Conservation (phyloP, 1,140 invertebrate genomes). For the Sycobia sp. region DNA sequence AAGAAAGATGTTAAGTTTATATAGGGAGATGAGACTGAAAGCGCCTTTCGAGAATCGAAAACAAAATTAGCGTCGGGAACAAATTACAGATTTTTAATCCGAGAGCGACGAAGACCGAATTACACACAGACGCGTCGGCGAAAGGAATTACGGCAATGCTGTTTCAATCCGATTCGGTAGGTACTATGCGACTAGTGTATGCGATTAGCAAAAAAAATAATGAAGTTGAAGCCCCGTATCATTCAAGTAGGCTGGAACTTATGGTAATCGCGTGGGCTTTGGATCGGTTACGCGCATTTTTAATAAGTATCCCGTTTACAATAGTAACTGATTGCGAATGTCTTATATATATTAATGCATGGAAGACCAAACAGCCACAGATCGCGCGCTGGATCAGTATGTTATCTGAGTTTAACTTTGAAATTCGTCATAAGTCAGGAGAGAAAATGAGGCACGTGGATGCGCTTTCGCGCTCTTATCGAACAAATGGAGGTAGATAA, state of each 20-base stretch:
- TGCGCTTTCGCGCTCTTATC: background rate
- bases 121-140: background rate
- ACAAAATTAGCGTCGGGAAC: background rate
- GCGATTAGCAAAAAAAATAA: conserved; percentile 34
- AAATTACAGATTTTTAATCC: background rate
- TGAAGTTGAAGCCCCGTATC: conserved; percentile 35
- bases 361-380: conserved; percentile 3
- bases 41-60: background rate
- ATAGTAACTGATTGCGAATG: conserved; percentile 30
- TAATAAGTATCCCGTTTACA: conserved; percentile 15
- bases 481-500: background rate
- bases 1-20: background rate
- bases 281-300: background rate
- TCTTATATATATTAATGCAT: conserved; percentile 18
- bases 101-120: background rate
- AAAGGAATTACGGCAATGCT: background rate
- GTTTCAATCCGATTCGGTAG: background rate
- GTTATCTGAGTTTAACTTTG: background rate
- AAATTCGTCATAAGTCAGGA: background rate
- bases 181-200: conserved; percentile 15
- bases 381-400: background rate
- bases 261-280: conserved; percentile 26
- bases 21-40: conserved; percentile 35
- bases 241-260: conserved; percentile 36
- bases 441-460: conserved; percentile 1